Evolutionary conservation across 2,113 vertebrate genomes (phyloP).

Genomic region (Centropristis striata): DNA sequence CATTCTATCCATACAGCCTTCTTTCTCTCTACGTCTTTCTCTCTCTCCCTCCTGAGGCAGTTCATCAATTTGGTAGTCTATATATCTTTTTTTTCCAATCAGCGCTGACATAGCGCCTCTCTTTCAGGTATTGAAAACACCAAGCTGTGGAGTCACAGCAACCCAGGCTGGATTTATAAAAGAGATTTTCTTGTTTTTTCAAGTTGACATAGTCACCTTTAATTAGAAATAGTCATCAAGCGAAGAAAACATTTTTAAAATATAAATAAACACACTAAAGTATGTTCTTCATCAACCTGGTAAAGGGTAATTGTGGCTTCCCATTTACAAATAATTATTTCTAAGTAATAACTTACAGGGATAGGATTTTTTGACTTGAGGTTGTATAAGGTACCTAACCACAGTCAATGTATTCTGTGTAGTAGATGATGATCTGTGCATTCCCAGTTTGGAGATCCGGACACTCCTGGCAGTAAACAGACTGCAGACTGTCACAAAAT

Average conservation of each 20-base stretch:
- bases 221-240: constrained; percentile 9
- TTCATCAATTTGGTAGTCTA: constrained; percentile 92
- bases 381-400: too few species aligned
- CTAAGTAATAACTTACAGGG: too few species aligned
- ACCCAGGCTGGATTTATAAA: constrained; percentile 23
- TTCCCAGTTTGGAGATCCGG: too few species aligned
- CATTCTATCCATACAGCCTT: constrained; percentile 67
- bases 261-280: neutral
- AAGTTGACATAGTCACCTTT: constrained; percentile 20
- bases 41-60: constrained; percentile 79
- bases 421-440: too few species aligned
- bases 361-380: too few species aligned
- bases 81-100: constrained; percentile 95
- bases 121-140: constrained; percentile 71
- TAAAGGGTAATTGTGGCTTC: neutral
- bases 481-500: too few species aligned
- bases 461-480: too few species aligned
- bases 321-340: too few species aligned
- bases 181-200: constrained; percentile 15
- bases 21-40: constrained; percentile 63
- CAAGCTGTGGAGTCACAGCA: constrained; percentile 47
- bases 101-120: constrained; percentile 88
- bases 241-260: neutral
- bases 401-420: too few species aligned
- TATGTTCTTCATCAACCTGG: neutral